Percentiles rank a stretch among this genome's conserved stretches.
These are phyloP conservation scores for Sandelia bainsii DNA, from an alignment of 2,797 vertebrate genomes.

Conservation along the genomic window DNA sequence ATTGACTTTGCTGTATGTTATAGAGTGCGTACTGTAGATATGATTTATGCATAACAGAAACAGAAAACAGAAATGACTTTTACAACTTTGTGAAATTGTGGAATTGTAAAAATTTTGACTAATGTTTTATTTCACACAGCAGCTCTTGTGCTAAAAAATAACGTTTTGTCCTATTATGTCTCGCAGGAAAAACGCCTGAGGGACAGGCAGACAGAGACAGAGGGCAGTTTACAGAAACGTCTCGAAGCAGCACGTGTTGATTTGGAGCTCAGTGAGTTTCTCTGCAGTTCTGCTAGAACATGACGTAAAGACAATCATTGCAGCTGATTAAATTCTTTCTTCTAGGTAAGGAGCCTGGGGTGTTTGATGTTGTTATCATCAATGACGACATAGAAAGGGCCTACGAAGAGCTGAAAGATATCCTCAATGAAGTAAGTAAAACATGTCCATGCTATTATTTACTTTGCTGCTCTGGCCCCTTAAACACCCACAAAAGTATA, in stretches of 20 bases:
- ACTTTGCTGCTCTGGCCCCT: background rate
- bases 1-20: background rate
- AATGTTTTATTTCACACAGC: background rate
- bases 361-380: conserved; percentile 94
- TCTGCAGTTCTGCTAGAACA: background rate
- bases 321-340: conserved; percentile 4
- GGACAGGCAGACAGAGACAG: conserved; percentile 92
- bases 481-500: background rate
- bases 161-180: background rate
- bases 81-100: background rate
- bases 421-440: conserved; percentile 89
- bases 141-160: background rate
- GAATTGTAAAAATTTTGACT: too few relatives aligned
- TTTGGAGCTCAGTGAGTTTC: conserved; percentile 93
- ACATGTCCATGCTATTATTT: background rate
- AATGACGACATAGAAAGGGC: conserved; percentile 93
- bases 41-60: too few relatives aligned
- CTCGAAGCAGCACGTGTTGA: conserved; percentile 88
- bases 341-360: conserved; percentile 91
- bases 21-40: too few relatives aligned
- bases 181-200: conserved; percentile 91
- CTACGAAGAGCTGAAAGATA: conserved; percentile 87
- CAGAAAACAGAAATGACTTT: too few relatives aligned
- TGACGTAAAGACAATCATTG: background rate
- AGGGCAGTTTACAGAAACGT: conserved; percentile 93